Conservation (phyloP, 1,140 invertebrate genomes). For the Danaus melanippus region DNA sequence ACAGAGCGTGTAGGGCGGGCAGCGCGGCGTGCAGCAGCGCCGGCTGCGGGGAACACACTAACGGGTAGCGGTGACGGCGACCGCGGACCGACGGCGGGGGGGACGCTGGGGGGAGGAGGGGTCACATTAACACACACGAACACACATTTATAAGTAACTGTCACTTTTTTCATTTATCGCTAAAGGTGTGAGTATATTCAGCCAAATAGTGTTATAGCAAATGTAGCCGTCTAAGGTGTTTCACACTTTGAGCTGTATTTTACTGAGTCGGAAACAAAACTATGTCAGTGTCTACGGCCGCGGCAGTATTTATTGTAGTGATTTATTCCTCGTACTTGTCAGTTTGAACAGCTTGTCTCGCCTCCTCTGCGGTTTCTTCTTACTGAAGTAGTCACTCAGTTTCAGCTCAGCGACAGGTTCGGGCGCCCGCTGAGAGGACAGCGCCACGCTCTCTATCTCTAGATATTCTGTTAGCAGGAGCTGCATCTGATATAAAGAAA, state of each 20-base stretch:
- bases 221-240: too few relatives aligned
- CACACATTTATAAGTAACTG: too few relatives aligned
- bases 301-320: too few relatives aligned
- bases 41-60: slow-evolving; percentile 42
- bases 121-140: not conserved
- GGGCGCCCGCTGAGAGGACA: slow-evolving; percentile 29
- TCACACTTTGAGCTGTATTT: too few relatives aligned
- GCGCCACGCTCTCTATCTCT: slow-evolving; percentile 75
- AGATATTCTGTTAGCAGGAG: slow-evolving; percentile 86
- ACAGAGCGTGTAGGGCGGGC: slow-evolving; percentile 39
- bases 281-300: too few relatives aligned
- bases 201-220: too few relatives aligned
- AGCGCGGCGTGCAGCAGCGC: slow-evolving; percentile 42
- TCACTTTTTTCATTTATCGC: too few relatives aligned
- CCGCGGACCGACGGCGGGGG: slow-evolving; percentile 6
- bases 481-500: slow-evolving; percentile 75
- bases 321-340: not conserved
- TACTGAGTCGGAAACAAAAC: too few relatives aligned
- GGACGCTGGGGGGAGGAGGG: slow-evolving; percentile 1
- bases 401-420: slow-evolving; percentile 26
- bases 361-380: slow-evolving; percentile 39
- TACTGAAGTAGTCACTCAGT: slow-evolving; percentile 51
- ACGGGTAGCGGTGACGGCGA: slow-evolving; percentile 30
- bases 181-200: too few relatives aligned
- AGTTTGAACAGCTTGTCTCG: slow-evolving; percentile 44